phyloP scores from a whole-genome alignment of 1,140 invertebrate species.

The Rhopalosiphum maidis region DNA sequence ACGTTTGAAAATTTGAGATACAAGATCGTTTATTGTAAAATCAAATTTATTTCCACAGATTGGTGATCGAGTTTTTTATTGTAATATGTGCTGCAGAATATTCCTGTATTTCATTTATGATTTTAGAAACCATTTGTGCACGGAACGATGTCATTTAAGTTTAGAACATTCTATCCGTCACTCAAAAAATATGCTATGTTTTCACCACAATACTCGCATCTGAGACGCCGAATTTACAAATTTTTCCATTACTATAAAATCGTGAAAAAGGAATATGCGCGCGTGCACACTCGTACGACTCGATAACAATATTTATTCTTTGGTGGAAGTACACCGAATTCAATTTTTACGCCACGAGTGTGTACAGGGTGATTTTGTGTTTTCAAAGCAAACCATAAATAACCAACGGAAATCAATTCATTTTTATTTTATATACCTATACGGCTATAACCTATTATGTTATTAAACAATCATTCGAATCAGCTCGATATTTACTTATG shows the following conservation, averaged over 20 bases:
- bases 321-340: not conserved
- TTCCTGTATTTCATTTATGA: not conserved
- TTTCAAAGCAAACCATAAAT: not conserved
- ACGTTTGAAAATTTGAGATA: not conserved
- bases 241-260: constrained; percentile 35
- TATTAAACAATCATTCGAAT: not conserved
- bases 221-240: not conserved
- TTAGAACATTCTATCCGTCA: not conserved
- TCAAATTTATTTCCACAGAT: not conserved
- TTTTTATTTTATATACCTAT: not conserved
- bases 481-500: not conserved
- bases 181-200: not conserved
- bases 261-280: not conserved
- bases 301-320: constrained; percentile 12
- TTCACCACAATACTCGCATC: not conserved
- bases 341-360: not conserved
- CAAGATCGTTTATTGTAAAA: not conserved
- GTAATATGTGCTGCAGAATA: not conserved
- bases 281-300: not conserved
- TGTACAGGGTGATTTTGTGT: not conserved
- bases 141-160: not conserved
- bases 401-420: not conserved
- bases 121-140: not conserved
- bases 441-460: not conserved
- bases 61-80: not conserved